Percentiles rank a stretch among this genome's conserved stretches.
phyloP scores from a whole-genome alignment of 2,888 invertebrate species.

The Volucella zonaria region DNA sequence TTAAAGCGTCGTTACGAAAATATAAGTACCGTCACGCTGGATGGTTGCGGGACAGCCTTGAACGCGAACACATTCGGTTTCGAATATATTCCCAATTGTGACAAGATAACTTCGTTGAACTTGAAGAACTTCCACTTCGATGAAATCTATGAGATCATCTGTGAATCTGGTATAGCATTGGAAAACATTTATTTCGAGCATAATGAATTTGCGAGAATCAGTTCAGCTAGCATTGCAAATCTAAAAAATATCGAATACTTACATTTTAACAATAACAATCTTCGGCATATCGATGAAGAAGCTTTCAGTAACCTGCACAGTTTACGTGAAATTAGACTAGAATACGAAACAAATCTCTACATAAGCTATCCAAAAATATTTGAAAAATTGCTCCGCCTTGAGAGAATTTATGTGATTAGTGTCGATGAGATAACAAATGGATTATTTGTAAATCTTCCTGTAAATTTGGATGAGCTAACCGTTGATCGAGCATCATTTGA shows the following conservation, averaged over 20 bases:
- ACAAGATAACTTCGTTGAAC: constrained; percentile 75
- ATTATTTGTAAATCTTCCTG: constrained; percentile 76
- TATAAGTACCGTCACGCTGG: constrained; percentile 75
- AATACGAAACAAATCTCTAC: constrained; percentile 38
- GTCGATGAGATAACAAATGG: constrained; percentile 63
- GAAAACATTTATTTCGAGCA: constrained; percentile 73
- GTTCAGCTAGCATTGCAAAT: constrained; percentile 74
- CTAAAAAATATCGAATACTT: constrained; percentile 75
- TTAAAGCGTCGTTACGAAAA: constrained; percentile 74
- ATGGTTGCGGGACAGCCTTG: constrained; percentile 79
- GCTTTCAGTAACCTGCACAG: constrained; percentile 74
- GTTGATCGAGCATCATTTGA: constrained; percentile 76
- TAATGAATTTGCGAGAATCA: constrained; percentile 78
- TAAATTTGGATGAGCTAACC: constrained; percentile 74
- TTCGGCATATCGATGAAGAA: constrained; percentile 76
- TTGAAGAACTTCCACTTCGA: constrained; percentile 78
- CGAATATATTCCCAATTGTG: constrained; percentile 79
- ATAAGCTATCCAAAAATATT: constrained; percentile 52
- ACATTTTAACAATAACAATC: constrained; percentile 76
- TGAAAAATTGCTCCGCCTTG: constrained; percentile 39
- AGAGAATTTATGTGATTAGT: constrained; percentile 33
- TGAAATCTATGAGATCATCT: constrained; percentile 75
- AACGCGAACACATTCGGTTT: constrained; percentile 78
- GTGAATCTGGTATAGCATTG: constrained; percentile 69
- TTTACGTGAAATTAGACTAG: constrained; percentile 63